Evolutionary conservation across 2,888 invertebrate species (phyloP).

Genomic region (Tethea ocularis): DNA sequence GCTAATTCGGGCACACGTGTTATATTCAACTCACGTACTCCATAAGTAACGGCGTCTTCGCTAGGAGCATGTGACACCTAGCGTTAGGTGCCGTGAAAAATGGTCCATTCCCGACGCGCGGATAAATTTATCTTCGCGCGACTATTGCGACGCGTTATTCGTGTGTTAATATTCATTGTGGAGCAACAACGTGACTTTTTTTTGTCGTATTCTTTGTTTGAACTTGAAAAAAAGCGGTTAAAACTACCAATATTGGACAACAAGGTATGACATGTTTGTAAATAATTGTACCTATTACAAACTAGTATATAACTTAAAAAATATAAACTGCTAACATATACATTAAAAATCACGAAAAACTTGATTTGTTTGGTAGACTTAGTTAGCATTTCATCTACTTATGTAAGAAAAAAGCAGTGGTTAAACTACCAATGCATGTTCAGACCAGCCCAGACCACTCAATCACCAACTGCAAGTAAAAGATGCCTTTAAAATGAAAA

Average conservation of each 20-base stretch:
- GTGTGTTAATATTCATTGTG: conserved; percentile 81
- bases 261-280: too few relatives aligned
- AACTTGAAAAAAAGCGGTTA: not conserved
- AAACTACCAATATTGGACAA: too few relatives aligned
- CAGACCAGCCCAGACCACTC: not conserved
- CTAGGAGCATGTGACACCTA: conserved; percentile 65
- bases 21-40: conserved; percentile 70
- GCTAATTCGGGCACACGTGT: conserved; percentile 68
- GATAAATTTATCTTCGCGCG: conserved; percentile 81
- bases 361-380: too few relatives aligned
- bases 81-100: conserved; percentile 81
- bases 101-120: conserved; percentile 72
- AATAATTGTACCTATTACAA: too few relatives aligned
- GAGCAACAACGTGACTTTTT: conserved; percentile 54
- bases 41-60: conserved; percentile 78
- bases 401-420: not conserved
- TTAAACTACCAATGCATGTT: not conserved
- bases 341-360: too few relatives aligned
- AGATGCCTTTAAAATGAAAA: not conserved
- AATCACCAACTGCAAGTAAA: not conserved
- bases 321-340: too few relatives aligned
- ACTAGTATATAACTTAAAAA: too few relatives aligned
- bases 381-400: not conserved
- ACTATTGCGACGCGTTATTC: conserved; percentile 72
- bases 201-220: conserved; percentile 6